These are phyloP conservation scores for Drosophila nr. medialis DNA, from an alignment of 2,888 invertebrate species.

Conservation along the genomic window DNA sequence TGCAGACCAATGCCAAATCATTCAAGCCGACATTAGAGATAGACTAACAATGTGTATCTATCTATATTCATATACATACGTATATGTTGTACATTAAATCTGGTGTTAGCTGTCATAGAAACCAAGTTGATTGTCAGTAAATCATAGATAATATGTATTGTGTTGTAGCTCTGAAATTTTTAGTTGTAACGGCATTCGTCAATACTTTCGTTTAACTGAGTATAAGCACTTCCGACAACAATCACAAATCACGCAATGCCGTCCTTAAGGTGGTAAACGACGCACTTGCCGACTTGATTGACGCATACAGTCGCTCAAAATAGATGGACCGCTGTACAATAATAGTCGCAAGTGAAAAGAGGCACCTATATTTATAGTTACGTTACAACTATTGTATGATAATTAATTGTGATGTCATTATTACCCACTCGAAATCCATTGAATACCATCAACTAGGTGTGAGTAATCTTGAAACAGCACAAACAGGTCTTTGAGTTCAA, in stretches of 20 bases:
- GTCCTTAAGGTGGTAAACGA: slow-evolving; percentile 18
- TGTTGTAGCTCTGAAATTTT: neutral
- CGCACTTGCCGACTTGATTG: slow-evolving; percentile 31
- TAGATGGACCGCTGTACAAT: slow-evolving; percentile 37
- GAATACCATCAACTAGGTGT: neutral
- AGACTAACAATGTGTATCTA: neutral
- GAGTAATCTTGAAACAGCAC: neutral
- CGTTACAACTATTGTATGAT: slow-evolving; percentile 27
- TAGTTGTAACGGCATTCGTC: slow-evolving; percentile 11
- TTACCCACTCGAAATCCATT: slow-evolving; percentile 7
- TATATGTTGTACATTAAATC: neutral
- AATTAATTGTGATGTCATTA: slow-evolving; percentile 32
- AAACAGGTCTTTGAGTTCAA: neutral
- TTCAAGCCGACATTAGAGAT: neutral
- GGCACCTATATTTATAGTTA: slow-evolving; percentile 45
- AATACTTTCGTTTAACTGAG: slow-evolving; percentile 3
- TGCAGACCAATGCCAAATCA: neutral
- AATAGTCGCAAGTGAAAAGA: slow-evolving; percentile 37
- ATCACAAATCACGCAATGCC: slow-evolving; percentile 23
- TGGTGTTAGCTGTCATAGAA: neutral
- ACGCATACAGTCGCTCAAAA: slow-evolving; percentile 46
- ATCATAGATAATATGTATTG: neutral
- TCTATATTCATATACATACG: neutral
- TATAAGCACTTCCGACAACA: slow-evolving; percentile 6
- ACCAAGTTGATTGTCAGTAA: neutral